Evolutionary conservation across 2,113 vertebrate genomes (phyloP), one percentile per base, ranked within the genome.

Genomic region (Brachyhypopomus occidentalis): DNA sequence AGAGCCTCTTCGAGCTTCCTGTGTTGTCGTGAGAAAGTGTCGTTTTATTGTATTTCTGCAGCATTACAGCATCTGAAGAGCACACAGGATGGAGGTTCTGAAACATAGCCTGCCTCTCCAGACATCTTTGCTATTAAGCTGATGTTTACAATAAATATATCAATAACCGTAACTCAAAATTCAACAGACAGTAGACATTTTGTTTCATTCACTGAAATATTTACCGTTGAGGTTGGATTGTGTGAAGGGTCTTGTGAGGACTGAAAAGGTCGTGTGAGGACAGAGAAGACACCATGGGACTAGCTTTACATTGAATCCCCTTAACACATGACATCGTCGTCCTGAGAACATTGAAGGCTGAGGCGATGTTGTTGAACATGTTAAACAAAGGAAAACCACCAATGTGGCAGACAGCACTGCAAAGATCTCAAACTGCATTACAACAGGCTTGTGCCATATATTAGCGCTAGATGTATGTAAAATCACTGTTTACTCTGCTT

Each of bases 1-100:
- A 72, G 30, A 30, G 77, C 67, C 78, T 78, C 82, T 85, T 22
- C 45, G 22, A 73, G 45, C 74, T 85, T 86, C 80, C 86, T 85
- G 69, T 72, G 64, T 22, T 34, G 64, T 71, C 58, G 36, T 69
- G 66, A 72, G 64, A 78, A 19, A 75, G 34, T 58, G 20, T 20
- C 11, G 20, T 74, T 66, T 71, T 75, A 72, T 76, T 52, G 75
- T 75, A 83, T 55, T 83, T 56, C 27, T 55, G 16, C 36, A 76
- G 41, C 59, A 5, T 62, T 56, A 77, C 69, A 74, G 38, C 38
- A 81, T 77, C 11, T 72, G 45, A 23, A 59, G 2, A 74, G 59
- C 19, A n/a, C 17, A 27, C 17, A 75, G 45, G 8, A 4, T 27
- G 14, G 41, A 34, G 30, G 34, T 27, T 70, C 36, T 36, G 25